Percentiles rank a stretch among this genome's conserved stretches.
These are phyloP conservation scores for Bombus waltoni DNA, from an alignment of 1,140 invertebrate genomes.

Conservation along the genomic window DNA sequence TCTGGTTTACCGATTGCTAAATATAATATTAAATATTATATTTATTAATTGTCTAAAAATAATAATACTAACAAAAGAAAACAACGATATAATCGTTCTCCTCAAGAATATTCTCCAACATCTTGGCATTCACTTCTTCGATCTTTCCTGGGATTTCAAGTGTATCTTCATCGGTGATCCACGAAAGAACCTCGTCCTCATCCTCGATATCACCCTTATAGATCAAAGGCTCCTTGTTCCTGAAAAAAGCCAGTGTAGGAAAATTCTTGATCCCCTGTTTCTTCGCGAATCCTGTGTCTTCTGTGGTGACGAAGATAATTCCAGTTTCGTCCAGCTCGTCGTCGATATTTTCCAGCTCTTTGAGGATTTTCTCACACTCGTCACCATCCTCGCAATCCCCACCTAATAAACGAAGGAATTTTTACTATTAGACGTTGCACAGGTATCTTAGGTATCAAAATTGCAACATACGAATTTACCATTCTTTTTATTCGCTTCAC, in stretches of 20 bases:
- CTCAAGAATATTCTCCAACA: constrained; percentile 95
- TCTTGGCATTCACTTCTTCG: constrained; percentile 95
- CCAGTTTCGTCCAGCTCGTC: constrained; percentile 96
- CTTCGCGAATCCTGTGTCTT: constrained; percentile 91
- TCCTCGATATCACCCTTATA: constrained; percentile 94
- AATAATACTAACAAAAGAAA: constrained; percentile 92
- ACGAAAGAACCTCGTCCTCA: constrained; percentile 94
- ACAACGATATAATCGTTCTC: constrained; percentile 95
- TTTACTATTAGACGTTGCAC: background rate
- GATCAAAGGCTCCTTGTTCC: constrained; percentile 93
- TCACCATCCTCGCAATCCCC: constrained; percentile 94
- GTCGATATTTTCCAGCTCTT: constrained; percentile 95
- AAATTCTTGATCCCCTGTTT: constrained; percentile 93
- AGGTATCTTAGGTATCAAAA: no score
- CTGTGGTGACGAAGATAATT: constrained; percentile 96
- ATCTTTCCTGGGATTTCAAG: constrained; percentile 96
- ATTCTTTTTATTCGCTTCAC: no score
- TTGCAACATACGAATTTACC: background rate
- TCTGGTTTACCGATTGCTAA: no score
- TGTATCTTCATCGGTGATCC: constrained; percentile 96
- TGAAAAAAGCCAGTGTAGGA: constrained; percentile 94
- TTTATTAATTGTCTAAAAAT: no score
- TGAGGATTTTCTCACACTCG: constrained; percentile 91
- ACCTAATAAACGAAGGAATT: constrained; percentile 79
- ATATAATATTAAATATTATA: no score